These are phyloP conservation scores for Uloborus plumipes DNA, from an alignment of 2,888 invertebrate species.

Conservation along the genomic window DNA sequence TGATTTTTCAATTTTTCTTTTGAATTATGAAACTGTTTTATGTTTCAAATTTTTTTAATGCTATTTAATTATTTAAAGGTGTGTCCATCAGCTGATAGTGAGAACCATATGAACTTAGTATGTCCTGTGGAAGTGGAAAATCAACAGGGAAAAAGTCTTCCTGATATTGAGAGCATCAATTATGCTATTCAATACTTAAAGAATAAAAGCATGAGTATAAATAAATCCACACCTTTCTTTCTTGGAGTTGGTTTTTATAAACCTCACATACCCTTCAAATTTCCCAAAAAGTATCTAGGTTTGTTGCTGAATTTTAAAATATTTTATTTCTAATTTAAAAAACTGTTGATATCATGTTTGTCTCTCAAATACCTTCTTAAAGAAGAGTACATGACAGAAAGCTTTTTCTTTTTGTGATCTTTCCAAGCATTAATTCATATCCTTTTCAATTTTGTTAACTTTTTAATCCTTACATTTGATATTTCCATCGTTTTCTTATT, in stretches of 20 bases:
- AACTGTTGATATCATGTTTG: no score
- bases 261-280: conserved; percentile 90
- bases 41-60: neutral
- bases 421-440: no score
- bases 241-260: conserved; percentile 90
- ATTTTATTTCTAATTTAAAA: no score
- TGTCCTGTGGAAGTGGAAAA: conserved; percentile 82
- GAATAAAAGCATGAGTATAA: conserved; percentile 69
- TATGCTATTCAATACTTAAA: conserved; percentile 78
- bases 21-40: neutral
- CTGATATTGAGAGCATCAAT: conserved; percentile 82
- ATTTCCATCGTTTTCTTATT: no score
- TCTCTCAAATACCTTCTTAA: no score
- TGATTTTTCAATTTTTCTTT: neutral
- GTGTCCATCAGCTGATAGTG: conserved; percentile 75
- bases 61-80: conserved; percentile 74
- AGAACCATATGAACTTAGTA: conserved; percentile 73
- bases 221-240: conserved; percentile 78
- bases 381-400: no score
- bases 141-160: conserved; percentile 83
- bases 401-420: no score
- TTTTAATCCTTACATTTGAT: no score
- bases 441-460: no score
- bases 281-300: conserved; percentile 83
- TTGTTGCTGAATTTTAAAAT: conserved; percentile 68